These are phyloP conservation scores for Mylabris sibirica DNA, from an alignment of 2,888 invertebrate species.

Conservation along the genomic window DNA sequence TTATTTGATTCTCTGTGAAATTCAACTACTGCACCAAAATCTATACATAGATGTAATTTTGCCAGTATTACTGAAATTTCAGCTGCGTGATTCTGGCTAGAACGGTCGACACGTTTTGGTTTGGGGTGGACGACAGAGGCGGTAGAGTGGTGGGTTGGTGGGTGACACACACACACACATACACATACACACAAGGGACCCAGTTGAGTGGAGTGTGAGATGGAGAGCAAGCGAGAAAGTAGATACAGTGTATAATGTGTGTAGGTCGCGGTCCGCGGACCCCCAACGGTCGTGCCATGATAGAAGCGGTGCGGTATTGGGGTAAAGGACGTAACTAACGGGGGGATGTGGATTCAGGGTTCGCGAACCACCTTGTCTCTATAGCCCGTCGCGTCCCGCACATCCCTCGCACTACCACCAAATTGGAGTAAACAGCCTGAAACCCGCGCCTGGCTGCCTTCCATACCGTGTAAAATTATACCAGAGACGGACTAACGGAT, in stretches of 20 bases:
- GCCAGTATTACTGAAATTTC: constrained; percentile 25
- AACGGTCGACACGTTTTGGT: constrained; percentile 39
- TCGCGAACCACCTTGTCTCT: constrained; percentile 48
- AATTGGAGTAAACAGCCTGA: constrained; percentile 16
- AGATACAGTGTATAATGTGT: constrained; percentile 28
- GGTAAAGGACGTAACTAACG: constrained; percentile 33
- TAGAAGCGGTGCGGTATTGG: constrained; percentile 25
- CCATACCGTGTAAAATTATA: constrained; percentile 52
- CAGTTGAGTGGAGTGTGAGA: background rate
- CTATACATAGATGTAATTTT: background rate
- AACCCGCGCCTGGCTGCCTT: constrained; percentile 29
- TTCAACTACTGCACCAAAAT: background rate
- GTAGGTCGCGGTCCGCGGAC: constrained; percentile 53
- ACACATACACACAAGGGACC: constrained; percentile 17
- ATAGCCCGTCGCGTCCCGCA: constrained; percentile 41
- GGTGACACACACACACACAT: constrained; percentile 34
- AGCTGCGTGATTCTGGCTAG: constrained; percentile 42
- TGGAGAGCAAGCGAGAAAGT: background rate
- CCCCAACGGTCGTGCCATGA: constrained; percentile 37
- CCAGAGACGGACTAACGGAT: constrained; percentile 45
- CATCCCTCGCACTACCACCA: constrained; percentile 28
- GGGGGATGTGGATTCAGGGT: constrained; percentile 41
- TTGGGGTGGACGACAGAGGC: constrained; percentile 45
- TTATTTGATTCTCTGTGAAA: background rate
- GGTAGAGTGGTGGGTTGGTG: constrained; percentile 37